Conservation (phyloP, 2,797 vertebrate species). For the Pseudomugil tenellus region DNA sequence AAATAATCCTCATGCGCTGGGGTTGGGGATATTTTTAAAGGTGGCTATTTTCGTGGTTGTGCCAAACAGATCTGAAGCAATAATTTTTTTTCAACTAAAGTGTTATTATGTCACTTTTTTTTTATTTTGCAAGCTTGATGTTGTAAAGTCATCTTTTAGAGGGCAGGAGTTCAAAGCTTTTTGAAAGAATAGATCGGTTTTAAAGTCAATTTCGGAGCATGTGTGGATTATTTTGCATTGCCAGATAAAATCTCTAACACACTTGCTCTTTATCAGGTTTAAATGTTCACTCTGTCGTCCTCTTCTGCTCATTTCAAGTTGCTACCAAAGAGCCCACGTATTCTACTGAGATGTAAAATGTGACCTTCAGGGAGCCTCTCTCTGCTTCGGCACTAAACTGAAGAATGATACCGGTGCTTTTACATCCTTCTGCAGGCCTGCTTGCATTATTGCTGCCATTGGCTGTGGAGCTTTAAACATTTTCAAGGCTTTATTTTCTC, state of each 20-base stretch:
- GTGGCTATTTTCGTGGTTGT: constrained; percentile 70
- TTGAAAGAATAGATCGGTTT: constrained; percentile 47
- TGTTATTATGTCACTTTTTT: constrained; percentile 58
- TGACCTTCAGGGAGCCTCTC: constrained; percentile 45
- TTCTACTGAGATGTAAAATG: constrained; percentile 50
- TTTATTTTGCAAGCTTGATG: constrained; percentile 47
- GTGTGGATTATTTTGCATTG: constrained; percentile 58
- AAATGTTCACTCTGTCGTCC: constrained; percentile 41
- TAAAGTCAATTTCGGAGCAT: constrained; percentile 55
- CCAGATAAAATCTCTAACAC: constrained; percentile 53
- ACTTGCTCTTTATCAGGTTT: constrained; percentile 45
- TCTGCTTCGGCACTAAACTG: constrained; percentile 44
- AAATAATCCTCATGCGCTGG: constrained; percentile 74
- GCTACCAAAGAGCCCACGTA: constrained; percentile 27
- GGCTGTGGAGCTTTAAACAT: neutral
- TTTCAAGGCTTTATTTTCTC: neutral
- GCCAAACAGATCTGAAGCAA: constrained; percentile 69
- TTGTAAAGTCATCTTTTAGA: constrained; percentile 63
- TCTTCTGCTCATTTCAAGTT: constrained; percentile 47
- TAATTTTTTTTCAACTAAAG: constrained; percentile 63
- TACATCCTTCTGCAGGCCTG: constrained; percentile 51
- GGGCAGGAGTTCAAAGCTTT: constrained; percentile 63
- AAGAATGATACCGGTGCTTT: constrained; percentile 71
- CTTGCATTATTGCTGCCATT: constrained; percentile 3
- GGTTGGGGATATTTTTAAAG: constrained; percentile 73